Percentiles rank a stretch among this genome's conserved stretches.
phyloP scores from a whole-genome alignment of 2,113 vertebrate species.

The Grammomys dolichurus region DNA sequence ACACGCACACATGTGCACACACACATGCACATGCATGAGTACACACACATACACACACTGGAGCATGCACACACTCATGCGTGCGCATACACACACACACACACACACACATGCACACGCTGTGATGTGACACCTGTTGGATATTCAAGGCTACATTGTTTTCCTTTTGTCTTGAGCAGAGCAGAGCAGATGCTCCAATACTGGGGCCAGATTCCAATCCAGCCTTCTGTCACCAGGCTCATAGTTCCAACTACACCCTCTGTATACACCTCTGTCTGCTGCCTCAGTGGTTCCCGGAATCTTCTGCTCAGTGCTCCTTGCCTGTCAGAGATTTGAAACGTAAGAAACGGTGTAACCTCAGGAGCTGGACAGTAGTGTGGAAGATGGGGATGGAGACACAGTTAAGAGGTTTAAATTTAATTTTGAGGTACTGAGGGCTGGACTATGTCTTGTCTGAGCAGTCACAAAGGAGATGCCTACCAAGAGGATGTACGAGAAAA shows the following conservation, averaged over 20 bases:
- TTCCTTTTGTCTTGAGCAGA: conserved; percentile 14
- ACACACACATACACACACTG: background rate
- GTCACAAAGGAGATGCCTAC: background rate
- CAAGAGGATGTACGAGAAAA: background rate
- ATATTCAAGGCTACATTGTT: background rate
- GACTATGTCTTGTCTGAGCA: background rate
- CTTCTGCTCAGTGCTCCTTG: background rate
- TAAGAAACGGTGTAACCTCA: background rate
- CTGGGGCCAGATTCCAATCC: background rate
- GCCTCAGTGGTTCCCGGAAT: background rate
- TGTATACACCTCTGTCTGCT: background rate
- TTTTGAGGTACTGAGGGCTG: background rate
- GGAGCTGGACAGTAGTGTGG: background rate
- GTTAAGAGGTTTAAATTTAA: background rate
- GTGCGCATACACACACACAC: background rate
- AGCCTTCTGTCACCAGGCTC: background rate
- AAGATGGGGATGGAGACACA: too few relatives aligned
- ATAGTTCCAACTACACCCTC: background rate
- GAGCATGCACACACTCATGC: background rate
- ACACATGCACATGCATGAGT: background rate
- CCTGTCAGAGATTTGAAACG: background rate
- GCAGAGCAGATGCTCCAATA: background rate
- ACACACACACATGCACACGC: background rate
- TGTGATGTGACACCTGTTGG: background rate
- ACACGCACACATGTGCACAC: background rate